phyloP scores from a whole-genome alignment of 2,888 invertebrate genomes.

The Caenorhabditis sp. region DNA sequence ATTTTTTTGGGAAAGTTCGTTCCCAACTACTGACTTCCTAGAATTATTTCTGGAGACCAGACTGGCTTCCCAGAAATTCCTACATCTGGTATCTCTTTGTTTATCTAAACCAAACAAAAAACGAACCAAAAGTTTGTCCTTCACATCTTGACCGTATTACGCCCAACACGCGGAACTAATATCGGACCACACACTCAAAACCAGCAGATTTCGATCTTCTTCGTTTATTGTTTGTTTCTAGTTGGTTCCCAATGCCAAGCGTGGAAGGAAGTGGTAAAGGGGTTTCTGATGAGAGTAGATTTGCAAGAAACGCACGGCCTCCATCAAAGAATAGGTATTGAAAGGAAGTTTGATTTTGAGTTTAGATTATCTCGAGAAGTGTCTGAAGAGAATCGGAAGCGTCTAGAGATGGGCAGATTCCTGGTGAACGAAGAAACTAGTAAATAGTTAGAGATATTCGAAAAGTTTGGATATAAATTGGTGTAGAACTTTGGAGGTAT shows the following conservation, averaged over 20 bases:
- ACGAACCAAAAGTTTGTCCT: not conserved
- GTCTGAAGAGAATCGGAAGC: too few relatives aligned
- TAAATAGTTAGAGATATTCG: too few relatives aligned
- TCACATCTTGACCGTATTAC: not conserved
- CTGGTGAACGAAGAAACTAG: too few relatives aligned
- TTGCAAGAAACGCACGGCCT: conserved; percentile 17
- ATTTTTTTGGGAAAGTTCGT: too few relatives aligned
- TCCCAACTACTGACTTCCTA: too few relatives aligned
- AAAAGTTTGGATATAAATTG: too few relatives aligned
- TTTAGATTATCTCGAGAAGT: conserved; percentile 12
- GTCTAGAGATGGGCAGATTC: too few relatives aligned
- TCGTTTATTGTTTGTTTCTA: conserved; percentile 26
- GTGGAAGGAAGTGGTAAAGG: conserved; percentile 9
- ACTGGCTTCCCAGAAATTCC: too few relatives aligned
- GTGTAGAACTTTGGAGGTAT: too few relatives aligned
- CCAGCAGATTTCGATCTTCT: not conserved
- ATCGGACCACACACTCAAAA: not conserved
- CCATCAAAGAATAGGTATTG: not conserved
- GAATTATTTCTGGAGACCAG: too few relatives aligned
- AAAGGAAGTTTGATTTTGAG: conserved; percentile 23
- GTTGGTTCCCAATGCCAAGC: conserved; percentile 10
- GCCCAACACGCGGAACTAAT: conserved; percentile 1
- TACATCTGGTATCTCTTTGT: too few relatives aligned
- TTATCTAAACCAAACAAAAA: not conserved
- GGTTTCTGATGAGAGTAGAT: conserved; percentile 22